Conservation (phyloP, 2,888 invertebrate genomes). For the Eulithis prunata region DNA sequence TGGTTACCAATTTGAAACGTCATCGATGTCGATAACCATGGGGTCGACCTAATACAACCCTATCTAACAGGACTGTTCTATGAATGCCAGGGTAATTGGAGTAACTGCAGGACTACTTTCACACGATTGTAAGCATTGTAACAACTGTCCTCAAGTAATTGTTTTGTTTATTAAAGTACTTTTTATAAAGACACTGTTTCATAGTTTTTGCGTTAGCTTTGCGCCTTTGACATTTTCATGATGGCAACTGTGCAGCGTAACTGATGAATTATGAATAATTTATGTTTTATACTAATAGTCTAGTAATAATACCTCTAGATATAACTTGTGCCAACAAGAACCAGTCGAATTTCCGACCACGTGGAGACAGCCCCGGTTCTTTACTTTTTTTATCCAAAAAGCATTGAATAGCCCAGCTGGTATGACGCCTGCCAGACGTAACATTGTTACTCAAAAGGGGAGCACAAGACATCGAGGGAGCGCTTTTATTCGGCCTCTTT, state of each 20-base stretch:
- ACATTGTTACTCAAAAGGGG: constrained; percentile 73
- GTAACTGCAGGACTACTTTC: constrained; percentile 73
- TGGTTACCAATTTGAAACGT: neutral
- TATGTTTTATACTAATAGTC: constrained; percentile 17
- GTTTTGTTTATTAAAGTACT: constrained; percentile 41
- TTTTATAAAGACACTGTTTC: constrained; percentile 39
- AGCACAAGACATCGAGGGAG: constrained; percentile 68
- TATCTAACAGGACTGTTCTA: constrained; percentile 63
- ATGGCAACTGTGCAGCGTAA: constrained; percentile 43
- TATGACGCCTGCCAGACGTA: constrained; percentile 68
- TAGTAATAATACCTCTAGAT: constrained; percentile 40
- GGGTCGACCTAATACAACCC: constrained; percentile 42
- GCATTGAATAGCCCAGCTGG: constrained; percentile 79
- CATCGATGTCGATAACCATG: constrained; percentile 44
- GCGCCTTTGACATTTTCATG: constrained; percentile 54
- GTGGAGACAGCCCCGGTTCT: constrained; percentile 61
- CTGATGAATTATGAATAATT: constrained; percentile 40
- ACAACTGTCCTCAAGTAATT: constrained; percentile 55
- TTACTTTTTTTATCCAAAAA: constrained; percentile 49
- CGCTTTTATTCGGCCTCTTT: constrained; percentile 54
- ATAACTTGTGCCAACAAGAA: constrained; percentile 43
- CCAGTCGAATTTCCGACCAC: constrained; percentile 72
- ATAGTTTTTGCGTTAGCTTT: constrained; percentile 45
- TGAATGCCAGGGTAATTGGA: constrained; percentile 75
- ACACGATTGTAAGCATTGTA: constrained; percentile 55